phyloP scores from a whole-genome alignment of 2,113 vertebrate genomes.

The Chaetodon trifascialis region DNA sequence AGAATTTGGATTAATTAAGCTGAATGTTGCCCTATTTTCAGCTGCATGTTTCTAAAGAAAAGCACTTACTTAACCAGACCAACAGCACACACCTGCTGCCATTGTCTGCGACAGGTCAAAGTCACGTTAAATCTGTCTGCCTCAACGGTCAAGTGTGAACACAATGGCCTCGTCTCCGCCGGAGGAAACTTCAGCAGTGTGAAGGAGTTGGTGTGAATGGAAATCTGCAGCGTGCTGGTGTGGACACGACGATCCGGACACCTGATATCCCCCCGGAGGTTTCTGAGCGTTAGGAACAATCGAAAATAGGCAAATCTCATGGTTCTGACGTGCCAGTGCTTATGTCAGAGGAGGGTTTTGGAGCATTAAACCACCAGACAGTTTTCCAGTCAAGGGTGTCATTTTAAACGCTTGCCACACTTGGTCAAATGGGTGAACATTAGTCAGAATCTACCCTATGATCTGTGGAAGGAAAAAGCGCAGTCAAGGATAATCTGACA shows the following conservation, averaged over 20 bases:
- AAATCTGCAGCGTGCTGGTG: background rate
- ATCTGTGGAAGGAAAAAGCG: conserved; percentile 43
- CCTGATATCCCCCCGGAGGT: conserved; percentile 22
- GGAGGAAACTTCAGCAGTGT: conserved; percentile 37
- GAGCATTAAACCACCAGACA: conserved; percentile 12
- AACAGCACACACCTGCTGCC: conserved; percentile 13
- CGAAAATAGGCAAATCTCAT: background rate
- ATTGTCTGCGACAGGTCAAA: conserved; percentile 23
- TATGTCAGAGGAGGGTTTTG: conserved; percentile 35
- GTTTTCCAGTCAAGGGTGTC: conserved; percentile 56
- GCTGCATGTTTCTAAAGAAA: background rate
- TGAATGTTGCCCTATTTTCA: background rate
- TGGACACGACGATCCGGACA: conserved; percentile 37
- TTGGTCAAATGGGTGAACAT: conserved; percentile 1
- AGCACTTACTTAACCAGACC: background rate
- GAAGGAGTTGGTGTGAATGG: conserved; percentile 30
- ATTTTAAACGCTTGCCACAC: conserved; percentile 35
- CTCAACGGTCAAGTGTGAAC: background rate
- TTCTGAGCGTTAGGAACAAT: background rate
- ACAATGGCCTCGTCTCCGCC: conserved; percentile 5
- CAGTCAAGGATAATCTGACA: conserved; percentile 20
- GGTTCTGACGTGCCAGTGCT: conserved; percentile 13
- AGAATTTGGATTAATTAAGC: too few species aligned
- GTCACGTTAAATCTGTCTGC: conserved; percentile 23
- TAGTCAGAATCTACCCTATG: conserved; percentile 3